phyloP scores from a whole-genome alignment of 2,113 vertebrate species.

The Strix uralensis region DNA sequence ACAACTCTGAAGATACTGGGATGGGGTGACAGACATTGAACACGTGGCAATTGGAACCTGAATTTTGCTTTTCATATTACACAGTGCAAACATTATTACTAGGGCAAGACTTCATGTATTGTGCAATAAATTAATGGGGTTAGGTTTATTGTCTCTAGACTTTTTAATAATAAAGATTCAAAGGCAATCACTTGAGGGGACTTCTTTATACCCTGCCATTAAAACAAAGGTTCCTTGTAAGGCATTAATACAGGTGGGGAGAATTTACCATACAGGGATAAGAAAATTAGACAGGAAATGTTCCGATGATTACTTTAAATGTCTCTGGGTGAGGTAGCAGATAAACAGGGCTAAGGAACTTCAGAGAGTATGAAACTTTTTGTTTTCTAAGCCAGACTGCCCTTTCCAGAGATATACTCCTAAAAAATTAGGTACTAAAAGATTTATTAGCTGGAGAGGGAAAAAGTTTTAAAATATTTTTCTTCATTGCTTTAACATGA shows the following conservation, averaged over 20 bases:
- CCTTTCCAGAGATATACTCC: not conserved
- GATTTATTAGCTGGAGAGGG: not conserved
- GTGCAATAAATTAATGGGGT: not conserved
- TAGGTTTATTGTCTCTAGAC: not conserved
- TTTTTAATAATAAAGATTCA: not conserved
- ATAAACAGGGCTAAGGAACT: conserved; percentile 5
- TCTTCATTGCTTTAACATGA: conserved; percentile 17
- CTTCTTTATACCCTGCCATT: not conserved
- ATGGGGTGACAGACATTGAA: not conserved
- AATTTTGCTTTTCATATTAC: not conserved
- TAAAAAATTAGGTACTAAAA: conserved; percentile 29
- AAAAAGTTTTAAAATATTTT: conserved; percentile 1
- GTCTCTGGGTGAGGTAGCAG: not conserved
- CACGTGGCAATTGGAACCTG: not conserved
- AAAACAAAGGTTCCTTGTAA: not conserved
- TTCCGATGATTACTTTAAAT: not conserved
- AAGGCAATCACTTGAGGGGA: not conserved
- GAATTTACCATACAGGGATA: not conserved
- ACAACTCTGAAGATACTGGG: not conserved
- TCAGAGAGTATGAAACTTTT: not conserved
- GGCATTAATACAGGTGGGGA: not conserved
- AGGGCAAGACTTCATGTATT: not conserved
- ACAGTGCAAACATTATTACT: not conserved
- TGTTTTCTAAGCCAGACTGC: not conserved
- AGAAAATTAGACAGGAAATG: conserved; percentile 5